A percentile compares a stretch with the other conserved stretches of the same genome.
Evolutionary conservation across 2,797 vertebrate species (phyloP).

Genomic region (Xenopus petersii): DNA sequence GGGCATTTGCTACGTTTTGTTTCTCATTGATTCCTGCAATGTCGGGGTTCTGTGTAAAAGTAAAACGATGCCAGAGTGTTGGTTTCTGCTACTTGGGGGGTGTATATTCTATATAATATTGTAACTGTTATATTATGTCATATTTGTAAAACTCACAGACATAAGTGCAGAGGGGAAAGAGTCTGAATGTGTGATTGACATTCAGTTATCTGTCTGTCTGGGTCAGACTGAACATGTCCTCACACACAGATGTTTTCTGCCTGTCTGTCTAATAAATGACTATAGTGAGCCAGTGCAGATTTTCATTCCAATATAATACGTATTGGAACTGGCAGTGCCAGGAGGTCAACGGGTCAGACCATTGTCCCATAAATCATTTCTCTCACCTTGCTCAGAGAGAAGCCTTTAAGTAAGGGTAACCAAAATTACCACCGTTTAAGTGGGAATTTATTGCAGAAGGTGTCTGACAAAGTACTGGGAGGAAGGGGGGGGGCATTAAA

Average conservation of each 20-base stretch:
- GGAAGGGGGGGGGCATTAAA: not conserved
- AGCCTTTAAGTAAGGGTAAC: not conserved
- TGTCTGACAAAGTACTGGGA: not conserved
- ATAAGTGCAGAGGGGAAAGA: not conserved
- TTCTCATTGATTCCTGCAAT: conserved; percentile 70
- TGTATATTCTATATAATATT: too few relatives aligned
- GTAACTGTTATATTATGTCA: too few relatives aligned
- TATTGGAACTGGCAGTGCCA: conserved; percentile 2
- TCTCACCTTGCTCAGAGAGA: not conserved
- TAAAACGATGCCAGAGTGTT: too few relatives aligned
- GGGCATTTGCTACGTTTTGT: conserved; percentile 54
- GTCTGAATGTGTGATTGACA: not conserved
- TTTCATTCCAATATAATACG: conserved; percentile 4
- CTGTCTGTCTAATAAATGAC: conserved; percentile 28
- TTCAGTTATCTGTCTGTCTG: conserved; percentile 20
- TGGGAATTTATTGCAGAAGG: conserved; percentile 1
- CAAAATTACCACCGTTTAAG: not conserved
- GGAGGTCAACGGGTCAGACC: conserved; percentile 1
- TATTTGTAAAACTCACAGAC: not conserved
- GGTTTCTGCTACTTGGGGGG: too few relatives aligned
- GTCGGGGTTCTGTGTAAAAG: conserved; percentile 51
- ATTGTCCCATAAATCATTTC: conserved; percentile 2
- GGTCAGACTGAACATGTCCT: conserved; percentile 4
- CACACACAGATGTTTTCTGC: conserved; percentile 10
- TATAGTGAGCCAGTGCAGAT: conserved; percentile 16